Evolutionary conservation across 1,140 invertebrate genomes (phyloP), one percentile per base, ranked within the genome.

Genomic region (Drosophila repleta): DNA sequence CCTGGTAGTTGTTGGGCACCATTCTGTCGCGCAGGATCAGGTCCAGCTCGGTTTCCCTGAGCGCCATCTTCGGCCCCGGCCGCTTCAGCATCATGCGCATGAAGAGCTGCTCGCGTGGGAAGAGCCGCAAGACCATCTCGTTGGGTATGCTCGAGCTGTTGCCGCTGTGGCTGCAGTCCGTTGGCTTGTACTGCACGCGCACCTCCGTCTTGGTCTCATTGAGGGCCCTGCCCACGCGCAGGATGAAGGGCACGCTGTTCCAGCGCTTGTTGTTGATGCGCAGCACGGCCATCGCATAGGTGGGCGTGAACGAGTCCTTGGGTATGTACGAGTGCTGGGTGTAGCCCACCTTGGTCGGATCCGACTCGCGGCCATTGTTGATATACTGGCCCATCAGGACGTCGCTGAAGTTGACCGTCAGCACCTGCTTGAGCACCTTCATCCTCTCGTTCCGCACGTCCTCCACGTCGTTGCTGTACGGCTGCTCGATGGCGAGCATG

Each of bases 181-280:
- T 46, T 10, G 76, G 2, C 15, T 79, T 88, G 57, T 89, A 88
- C 57, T 88, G 83, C 3, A 88, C 72, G 3, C 83, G 18, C 24
- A 88, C 63, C 79, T 88, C 83, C 1, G 63, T 61, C 39, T 88
- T 88, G 20, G 8, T 71, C 35, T 83, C 84, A 29, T 89, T 89
- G 3, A 88, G 24, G 0, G 76, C 84, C 32, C 71, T 76, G 7
- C 83, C 83, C 15, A 76, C 84, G 3, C 83, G 66, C 60, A 88
- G 18, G 11, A 88, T 88, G 26, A 88, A 88, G 4, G 83, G 83
- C 7, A 88, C 83, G 0, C 76, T 70, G 3, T n/a, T 17, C 83
- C 83, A 88, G 26, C 84, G 84, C 26, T 61, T 73, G 49, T 29
- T 83, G 1, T 66, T 69, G 4, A 88, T 45, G 13, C 11, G 20